Conservation (phyloP, 2,888 invertebrate species). For the Tinea semifulvella region DNA sequence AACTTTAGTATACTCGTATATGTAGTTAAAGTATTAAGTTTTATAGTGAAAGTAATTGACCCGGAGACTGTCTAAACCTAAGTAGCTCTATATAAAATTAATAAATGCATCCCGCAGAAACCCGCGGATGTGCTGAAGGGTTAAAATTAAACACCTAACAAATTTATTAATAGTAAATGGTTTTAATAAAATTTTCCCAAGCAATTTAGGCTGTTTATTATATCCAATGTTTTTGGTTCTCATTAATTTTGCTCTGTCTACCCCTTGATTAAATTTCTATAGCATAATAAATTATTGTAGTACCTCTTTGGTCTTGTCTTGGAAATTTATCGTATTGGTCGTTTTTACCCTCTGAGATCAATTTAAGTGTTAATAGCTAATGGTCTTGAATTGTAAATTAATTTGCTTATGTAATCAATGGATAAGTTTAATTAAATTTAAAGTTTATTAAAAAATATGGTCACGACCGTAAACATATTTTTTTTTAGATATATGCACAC, state of each 20-base stretch:
- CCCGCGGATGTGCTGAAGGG: too few species aligned
- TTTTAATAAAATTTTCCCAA: background rate
- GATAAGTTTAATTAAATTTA: too few species aligned
- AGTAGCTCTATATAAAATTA: too few species aligned
- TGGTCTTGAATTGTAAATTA: background rate
- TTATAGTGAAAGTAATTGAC: too few species aligned
- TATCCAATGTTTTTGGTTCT: background rate
- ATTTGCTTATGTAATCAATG: too few species aligned
- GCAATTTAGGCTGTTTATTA: background rate
- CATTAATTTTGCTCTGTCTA: background rate
- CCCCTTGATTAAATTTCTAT: conserved; percentile 12
- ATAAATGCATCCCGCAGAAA: too few species aligned
- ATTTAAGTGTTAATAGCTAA: background rate
- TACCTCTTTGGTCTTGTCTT: conserved; percentile 1
- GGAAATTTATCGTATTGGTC: conserved; percentile 6
- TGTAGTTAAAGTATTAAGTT: too few species aligned
- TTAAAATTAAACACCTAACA: conserved; percentile 1
- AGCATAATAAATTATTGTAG: conserved; percentile 4
- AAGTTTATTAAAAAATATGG: too few species aligned
- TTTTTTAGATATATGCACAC: too few species aligned
- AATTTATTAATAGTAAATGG: background rate
- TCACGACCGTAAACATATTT: too few species aligned
- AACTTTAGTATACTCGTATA: too few species aligned
- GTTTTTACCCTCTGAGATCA: background rate
- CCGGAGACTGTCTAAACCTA: too few species aligned